phyloP scores from a whole-genome alignment of 2,113 vertebrate genomes.

The Oncorhynchus clarkii region DNA sequence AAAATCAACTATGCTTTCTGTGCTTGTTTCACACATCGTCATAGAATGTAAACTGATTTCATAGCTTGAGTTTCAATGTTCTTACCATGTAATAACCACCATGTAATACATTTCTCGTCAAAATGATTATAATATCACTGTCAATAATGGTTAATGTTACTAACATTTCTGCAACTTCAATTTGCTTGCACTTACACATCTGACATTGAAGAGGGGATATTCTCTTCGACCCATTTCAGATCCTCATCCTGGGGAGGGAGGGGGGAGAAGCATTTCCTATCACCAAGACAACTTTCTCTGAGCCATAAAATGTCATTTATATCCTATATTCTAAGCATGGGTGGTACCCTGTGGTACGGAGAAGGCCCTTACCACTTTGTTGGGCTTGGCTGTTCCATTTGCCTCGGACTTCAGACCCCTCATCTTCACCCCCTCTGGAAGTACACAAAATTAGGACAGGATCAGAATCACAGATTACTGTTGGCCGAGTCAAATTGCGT shows the following conservation, averaged over 20 bases:
- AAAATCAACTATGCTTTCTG: too few relatives aligned
- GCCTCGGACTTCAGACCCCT: conserved; percentile 72
- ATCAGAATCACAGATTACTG: background rate
- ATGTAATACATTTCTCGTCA: too few relatives aligned
- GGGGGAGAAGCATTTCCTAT: background rate
- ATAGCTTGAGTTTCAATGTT: too few relatives aligned
- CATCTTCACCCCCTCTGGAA: conserved; percentile 80
- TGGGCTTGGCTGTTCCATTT: conserved; percentile 70
- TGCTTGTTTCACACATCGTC: too few relatives aligned
- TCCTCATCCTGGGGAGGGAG: conserved; percentile 75
- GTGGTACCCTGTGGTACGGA: background rate
- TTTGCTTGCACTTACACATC: conserved; percentile 73
- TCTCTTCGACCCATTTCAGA: conserved; percentile 84
- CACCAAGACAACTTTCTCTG: background rate
- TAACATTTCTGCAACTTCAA: background rate
- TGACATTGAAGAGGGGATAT: conserved; percentile 80
- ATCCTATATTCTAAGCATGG: background rate
- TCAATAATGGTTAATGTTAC: too few relatives aligned
- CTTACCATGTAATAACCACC: too few relatives aligned
- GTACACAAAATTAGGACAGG: background rate
- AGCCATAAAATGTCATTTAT: background rate
- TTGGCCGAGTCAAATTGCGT: background rate
- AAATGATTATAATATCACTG: too few relatives aligned
- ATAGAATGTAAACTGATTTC: too few relatives aligned
- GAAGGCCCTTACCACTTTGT: conserved; percentile 69